Base-by-base conservation (phyloP, 2,888 invertebrate species). In the Teleiodes luculella region DNA sequence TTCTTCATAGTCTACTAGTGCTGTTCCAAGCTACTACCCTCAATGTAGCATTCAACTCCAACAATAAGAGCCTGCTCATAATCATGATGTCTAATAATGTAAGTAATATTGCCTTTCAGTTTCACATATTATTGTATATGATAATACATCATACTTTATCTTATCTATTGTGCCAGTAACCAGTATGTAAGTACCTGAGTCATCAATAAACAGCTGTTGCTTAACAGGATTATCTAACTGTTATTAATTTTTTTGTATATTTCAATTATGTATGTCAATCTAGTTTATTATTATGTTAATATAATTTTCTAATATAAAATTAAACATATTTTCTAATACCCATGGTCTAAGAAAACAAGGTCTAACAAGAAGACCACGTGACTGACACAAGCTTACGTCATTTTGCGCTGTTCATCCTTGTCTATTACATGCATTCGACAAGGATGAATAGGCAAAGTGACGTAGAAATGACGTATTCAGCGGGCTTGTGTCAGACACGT, bases 11-110 rank as follows among this genome's bases (percentile, higher is more conserved):
- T 70, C 91, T 96, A 62, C 82, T 98, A 65, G 97, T 98, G 36
- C 91, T 98, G 74, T 95, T 97, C 73, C 97, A 99, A 94, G 98
- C 98, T 20, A 98, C 99, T 37, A 98, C 98, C 8, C 90, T 99
- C 14, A 99, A 99, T 90, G 99, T 99, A 52, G 99, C 99, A 10
- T 98, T 99, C 67, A 99, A 99, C 84, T 98, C 99, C 0, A 98
- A 97, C 79, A 99, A 99, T 82, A 98, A 99, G 81, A 97, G 98
- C 48, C 91, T 99, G 20, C 92, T 99, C 11, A 98, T 98, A 14
- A 99, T 99, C 61, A 98, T 99, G 97, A 98, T 99, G 95, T 98
- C 99, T 7, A 99, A 99, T 81, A 99, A 99, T 91, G 97, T 97
- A 91, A 95, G 95, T 93, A 10, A 41, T 39, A 14, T 39, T 11